Base-by-base conservation (phyloP, 2,888 invertebrate species). In the Macropis europaea region DNA sequence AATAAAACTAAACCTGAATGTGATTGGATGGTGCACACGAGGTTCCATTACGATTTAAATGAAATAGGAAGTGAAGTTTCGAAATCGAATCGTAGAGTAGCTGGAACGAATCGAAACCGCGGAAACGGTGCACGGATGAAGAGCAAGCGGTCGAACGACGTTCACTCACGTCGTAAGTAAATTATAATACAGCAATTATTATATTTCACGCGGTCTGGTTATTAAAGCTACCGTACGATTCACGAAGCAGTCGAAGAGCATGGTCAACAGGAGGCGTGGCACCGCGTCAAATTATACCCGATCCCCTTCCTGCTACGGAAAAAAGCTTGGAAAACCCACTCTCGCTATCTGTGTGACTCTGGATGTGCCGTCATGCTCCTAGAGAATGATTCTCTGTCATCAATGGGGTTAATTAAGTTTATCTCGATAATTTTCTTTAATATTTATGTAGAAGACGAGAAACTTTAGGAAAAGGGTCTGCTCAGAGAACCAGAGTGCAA, bases 111-210 rank as follows among this genome's bases (percentile, higher is more conserved):
- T 42, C 6, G 17, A 30, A 17, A 22, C 26, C 22, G 17, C 40
- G 54, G 30, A 70, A 68, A 30, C 15, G 9, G 2, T 22, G 38
- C 40, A n/a, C 40, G 48, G 62, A 48, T 48, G 54, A 26, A 26
- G 30, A 43, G 50, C 26, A 36, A 47, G 26, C 17, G 30, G 19
- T 24, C 15, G 13, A 32, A 17, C 22, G 2, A 34, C 42, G 53
- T 47, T 69, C 59, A 36, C 59, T 57, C 53, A 38, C 67, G 73
- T 68, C 72, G 50, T 64, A 42, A 48, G 45, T 72, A 77, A 83
- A 79, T 81, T 77, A 74, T 78, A 78, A 77, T 77, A 79, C 71
- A 50, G 73, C 72, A 82, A 82, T 83, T 82, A 82, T 73, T 72
- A 63, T 72, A 79, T 64, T 73, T 70, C 73, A 52, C 70, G 63